Conservation (phyloP, 2,888 invertebrate genomes). For the Melitaea athalia region DNA sequence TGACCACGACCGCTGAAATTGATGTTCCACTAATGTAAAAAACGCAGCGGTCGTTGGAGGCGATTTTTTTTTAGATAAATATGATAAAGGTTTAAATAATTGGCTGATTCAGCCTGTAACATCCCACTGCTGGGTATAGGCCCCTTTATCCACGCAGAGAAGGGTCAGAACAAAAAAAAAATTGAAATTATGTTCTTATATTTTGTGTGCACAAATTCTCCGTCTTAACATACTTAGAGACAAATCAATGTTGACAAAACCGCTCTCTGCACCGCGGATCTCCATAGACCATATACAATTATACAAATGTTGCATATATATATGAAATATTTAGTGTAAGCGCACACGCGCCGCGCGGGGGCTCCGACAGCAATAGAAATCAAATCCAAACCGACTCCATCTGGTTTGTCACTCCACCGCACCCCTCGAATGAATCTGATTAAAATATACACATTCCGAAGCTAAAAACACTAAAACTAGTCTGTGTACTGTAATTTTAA, state of each 20-base stretch:
- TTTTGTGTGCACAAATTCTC: neutral
- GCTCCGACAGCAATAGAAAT: conserved; percentile 37
- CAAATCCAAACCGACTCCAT: conserved; percentile 48
- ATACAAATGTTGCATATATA: conserved; percentile 66
- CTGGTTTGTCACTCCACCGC: conserved; percentile 59
- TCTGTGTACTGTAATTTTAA: neutral
- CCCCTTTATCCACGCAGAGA: too few species aligned
- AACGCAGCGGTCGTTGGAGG: too few species aligned
- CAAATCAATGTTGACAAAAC: conserved; percentile 45
- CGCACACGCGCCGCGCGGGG: conserved; percentile 56
- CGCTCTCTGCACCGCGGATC: conserved; percentile 56
- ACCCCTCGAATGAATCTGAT: conserved; percentile 56
- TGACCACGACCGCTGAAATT: too few species aligned
- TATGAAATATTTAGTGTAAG: conserved; percentile 67
- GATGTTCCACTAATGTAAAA: too few species aligned
- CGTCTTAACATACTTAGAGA: conserved; percentile 15
- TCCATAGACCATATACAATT: conserved; percentile 76
- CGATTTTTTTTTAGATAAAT: too few species aligned
- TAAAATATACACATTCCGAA: conserved; percentile 20
- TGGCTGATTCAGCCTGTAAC: too few species aligned
- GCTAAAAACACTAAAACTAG: neutral
- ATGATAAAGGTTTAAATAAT: too few species aligned
- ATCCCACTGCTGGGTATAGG: too few species aligned
- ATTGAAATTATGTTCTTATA: too few species aligned
- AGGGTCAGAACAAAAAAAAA: neutral